Evolutionary conservation across 2,113 vertebrate species (phyloP).

Genomic region (Antigone vipio): DNA sequence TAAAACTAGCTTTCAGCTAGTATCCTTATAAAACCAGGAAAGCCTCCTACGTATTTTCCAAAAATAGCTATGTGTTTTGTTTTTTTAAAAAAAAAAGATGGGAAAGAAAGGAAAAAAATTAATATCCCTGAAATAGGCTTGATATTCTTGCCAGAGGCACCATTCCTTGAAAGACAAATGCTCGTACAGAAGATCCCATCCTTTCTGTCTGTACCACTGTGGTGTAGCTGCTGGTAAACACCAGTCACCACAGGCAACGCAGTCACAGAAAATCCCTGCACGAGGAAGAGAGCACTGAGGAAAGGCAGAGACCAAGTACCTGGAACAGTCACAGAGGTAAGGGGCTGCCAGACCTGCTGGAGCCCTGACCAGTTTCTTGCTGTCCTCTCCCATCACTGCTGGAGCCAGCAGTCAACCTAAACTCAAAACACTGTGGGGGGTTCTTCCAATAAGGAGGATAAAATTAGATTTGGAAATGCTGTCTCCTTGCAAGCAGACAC

Average conservation of each 20-base stretch:
- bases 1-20: neutral
- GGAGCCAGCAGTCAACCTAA: neutral
- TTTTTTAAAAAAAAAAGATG: neutral
- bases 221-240: neutral
- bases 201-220: neutral
- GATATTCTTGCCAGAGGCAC: neutral
- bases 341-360: neutral
- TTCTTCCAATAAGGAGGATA: neutral
- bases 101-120: neutral
- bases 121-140: neutral
- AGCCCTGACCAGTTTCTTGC: neutral
- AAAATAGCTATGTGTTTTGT: neutral
- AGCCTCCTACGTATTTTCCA: neutral
- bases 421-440: neutral
- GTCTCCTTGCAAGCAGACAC: neutral
- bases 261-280: neutral
- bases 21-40: neutral
- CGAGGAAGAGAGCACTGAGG: fast-evolving
- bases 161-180: neutral
- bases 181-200: neutral
- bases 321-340: neutral
- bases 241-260: fast-evolving
- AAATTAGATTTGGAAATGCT: neutral
- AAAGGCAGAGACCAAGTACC: neutral
- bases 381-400: neutral